phyloP scores from a whole-genome alignment of 2,888 invertebrate genomes.

The Agriotes lineatus region DNA sequence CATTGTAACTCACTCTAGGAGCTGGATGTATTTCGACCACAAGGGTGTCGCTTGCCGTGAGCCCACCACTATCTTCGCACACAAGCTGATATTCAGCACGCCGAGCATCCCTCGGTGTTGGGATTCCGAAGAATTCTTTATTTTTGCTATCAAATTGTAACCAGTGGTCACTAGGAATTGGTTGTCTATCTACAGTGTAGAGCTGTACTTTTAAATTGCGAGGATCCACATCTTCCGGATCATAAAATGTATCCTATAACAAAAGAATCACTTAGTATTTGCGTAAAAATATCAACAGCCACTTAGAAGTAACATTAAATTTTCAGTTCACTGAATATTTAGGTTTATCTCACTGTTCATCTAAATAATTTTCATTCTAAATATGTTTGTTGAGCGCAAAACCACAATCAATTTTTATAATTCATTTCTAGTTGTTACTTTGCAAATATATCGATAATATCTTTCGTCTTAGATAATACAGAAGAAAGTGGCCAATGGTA shows the following conservation, averaged over 20 bases:
- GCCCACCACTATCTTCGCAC: conserved; percentile 80
- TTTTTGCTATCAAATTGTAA: conserved; percentile 90
- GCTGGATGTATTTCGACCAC: conserved; percentile 80
- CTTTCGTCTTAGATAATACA: too few relatives aligned
- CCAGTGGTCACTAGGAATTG: conserved; percentile 81
- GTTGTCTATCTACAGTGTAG: conserved; percentile 78
- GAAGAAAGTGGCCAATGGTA: too few relatives aligned
- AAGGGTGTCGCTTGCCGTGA: conserved; percentile 83
- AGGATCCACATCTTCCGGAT: conserved; percentile 86
- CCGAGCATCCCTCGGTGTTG: conserved; percentile 78
- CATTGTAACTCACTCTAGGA: conserved; percentile 75
- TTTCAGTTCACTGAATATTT: too few relatives aligned
- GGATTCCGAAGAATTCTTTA: conserved; percentile 91
- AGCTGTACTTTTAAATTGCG: conserved; percentile 79
- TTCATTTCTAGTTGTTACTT: too few relatives aligned
- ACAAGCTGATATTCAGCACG: conserved; percentile 83
- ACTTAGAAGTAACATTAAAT: too few relatives aligned
- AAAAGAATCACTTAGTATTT: neutral
- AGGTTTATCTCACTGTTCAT: too few relatives aligned
- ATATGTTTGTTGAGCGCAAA: too few relatives aligned
- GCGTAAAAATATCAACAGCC: neutral
- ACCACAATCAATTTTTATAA: too few relatives aligned
- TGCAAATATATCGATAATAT: too few relatives aligned
- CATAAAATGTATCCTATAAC: conserved; percentile 87
- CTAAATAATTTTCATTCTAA: too few relatives aligned